Evolutionary conservation across 2,888 invertebrate genomes (phyloP).

Genomic region (Strigamia maritima): DNA sequence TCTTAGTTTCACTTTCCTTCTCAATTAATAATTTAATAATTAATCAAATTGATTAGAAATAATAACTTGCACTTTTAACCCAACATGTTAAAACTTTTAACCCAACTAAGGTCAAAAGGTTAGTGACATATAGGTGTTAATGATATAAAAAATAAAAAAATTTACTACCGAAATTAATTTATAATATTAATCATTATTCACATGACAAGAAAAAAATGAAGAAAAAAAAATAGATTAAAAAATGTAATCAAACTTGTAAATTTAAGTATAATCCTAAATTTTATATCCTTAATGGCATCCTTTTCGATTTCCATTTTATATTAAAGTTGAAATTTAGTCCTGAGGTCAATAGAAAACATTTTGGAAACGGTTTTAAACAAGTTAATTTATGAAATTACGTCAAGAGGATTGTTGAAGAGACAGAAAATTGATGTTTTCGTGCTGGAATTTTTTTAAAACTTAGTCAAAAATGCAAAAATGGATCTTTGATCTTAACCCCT

Average conservation of each 20-base stretch:
- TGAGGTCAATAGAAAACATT: background rate
- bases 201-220: background rate
- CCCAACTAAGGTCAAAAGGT: background rate
- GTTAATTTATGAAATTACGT: background rate
- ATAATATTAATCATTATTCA: background rate
- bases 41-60: background rate
- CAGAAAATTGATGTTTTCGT: background rate
- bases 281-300: background rate
- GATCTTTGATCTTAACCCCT: background rate
- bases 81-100: no score
- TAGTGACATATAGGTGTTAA: background rate
- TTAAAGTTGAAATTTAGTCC: background rate
- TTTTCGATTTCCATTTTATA: conserved; percentile 20
- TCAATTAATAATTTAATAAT: background rate
- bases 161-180: background rate
- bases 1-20: background rate
- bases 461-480: background rate
- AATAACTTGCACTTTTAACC: background rate
- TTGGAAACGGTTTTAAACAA: background rate
- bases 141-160: background rate
- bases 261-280: background rate
- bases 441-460: background rate
- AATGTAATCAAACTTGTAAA: no score
- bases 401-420: background rate
- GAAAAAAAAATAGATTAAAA: background rate